Base-by-base conservation (phyloP, 2,113 vertebrate genomes). In the Platysternon megacephalum region DNA sequence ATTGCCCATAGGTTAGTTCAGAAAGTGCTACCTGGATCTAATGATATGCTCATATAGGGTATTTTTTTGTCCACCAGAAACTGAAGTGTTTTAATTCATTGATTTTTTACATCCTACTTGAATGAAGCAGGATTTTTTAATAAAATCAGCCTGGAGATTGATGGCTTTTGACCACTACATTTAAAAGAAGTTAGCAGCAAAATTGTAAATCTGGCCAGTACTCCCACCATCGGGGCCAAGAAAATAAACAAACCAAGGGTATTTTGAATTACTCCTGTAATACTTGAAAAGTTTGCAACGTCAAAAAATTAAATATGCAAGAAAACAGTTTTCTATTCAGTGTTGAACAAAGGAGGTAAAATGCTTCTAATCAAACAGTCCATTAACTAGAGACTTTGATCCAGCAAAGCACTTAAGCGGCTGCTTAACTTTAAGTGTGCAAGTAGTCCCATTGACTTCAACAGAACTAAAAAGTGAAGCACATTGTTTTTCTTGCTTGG, bases 31-130 rank as follows among this genome's bases (percentile, higher is more conserved):
- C 94, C 94, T 97, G 90, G 56, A 74, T 88, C 24, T 88, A 90
- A 96, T 91, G 83, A 92, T 89, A 88, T 65, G 85, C 49, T 95
- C n/a, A 88, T 92, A 92, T 61, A 87, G 0, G 5, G 8, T 39
- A 14, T 65, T 85, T 86, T 94, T 78, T 78, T 93, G 92, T 74
- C 88, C 93, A 89, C 53, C n/a, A 96, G 84, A 95, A 97, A 96
- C 55, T 35, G 78, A 52, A 93, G 86, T 11, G 86, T 68, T 61
- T 88, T 84, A 95, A 92, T 85, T 56, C 65, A 49, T 81, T 95
- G 85, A 93, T 91, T 95, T 96, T 4, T 96, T 95, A 92, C 51
- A 83, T 93, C 46, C 81, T 97, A 79, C 78, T 91, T 52, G 78
- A 84, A 19, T 39, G 65, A 72, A 39, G 65, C n/a, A 72, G 65